Base-by-base conservation (phyloP, 1,140 invertebrate genomes). In the Caenorhabditis briggsae region DNA sequence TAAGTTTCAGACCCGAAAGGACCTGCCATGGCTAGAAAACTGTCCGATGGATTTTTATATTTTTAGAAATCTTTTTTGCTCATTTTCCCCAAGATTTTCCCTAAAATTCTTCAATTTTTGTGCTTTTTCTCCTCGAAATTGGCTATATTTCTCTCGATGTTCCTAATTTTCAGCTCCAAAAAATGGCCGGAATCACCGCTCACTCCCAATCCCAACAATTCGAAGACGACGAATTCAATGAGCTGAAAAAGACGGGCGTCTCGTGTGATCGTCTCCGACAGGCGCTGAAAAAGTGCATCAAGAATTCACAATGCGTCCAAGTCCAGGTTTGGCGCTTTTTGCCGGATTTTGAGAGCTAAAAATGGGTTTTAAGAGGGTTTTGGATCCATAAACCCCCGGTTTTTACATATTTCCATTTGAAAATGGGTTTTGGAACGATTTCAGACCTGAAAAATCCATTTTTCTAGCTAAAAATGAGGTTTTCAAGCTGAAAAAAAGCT, bases 251-350 rank as follows among this genome's bases (percentile, higher is more conserved):
- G 82, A 88, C 89, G 16, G 89, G 89, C 20, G 64, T 85, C 46
- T 70, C 89, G 14, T 90, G 89, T 83, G 89, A 90, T 88, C 84
- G 88, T 18, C 84, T 90, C 43, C 64, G 90, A 25, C 85, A 89
- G 33, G 90, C 88, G 41, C 84, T 90, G n/a, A 90, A 90, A 78
- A 84, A 86, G 55, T 90, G 90, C 82, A 88, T 90, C 20, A 90
- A 90, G 78, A 83, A 90, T 48, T 89, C 88, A 12, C 61, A 89
- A 25, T 90, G 90, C 70, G 90, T 90, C 9, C 90, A 90, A 84
- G 53, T 85, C 5, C 82, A 87, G 16, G 82, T 33, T 33, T 33
- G 33, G 1, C 33, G 1, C 33, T 3, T 33, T 33, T 33, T 1
- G 1, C 33, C 33, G 1, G 3, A 33, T 33, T 33, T 33, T 33